Conservation (phyloP, 2,113 vertebrate species). For the Otolemur garnettii region DNA sequence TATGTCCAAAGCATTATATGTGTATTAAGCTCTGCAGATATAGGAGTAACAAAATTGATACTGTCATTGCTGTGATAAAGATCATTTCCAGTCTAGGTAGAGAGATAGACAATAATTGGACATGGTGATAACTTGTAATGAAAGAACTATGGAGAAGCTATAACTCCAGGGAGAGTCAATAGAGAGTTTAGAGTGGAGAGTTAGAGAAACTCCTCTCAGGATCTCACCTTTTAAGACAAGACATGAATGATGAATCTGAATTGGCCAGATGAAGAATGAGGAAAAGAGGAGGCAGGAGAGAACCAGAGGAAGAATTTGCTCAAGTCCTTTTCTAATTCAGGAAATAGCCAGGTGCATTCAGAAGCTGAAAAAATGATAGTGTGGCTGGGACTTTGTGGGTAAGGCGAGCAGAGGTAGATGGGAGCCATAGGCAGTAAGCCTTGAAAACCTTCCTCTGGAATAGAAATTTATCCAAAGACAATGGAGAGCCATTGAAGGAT, state of each 20-base stretch:
- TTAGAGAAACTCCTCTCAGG: not conserved
- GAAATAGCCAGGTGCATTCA: not conserved
- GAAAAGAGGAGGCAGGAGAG: not conserved
- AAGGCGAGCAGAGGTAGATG: not conserved
- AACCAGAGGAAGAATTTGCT: not conserved
- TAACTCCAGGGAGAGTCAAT: not conserved
- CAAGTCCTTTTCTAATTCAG: not conserved
- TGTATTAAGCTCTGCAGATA: not conserved
- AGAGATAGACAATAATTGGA: not conserved
- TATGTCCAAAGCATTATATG: not conserved
- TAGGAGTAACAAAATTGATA: not conserved
- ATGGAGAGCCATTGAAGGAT: not conserved
- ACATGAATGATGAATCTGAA: not conserved
- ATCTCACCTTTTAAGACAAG: not conserved
- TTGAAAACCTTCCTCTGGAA: conserved; percentile 21
- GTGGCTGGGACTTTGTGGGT: not conserved
- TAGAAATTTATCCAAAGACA: not conserved
- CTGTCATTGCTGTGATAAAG: not conserved
- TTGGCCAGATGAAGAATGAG: not conserved
- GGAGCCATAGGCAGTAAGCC: not conserved
- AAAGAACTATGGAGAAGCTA: not conserved
- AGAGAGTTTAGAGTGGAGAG: not conserved
- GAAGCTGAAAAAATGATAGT: not conserved
- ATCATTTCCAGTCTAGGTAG: not conserved
- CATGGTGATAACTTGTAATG: not conserved